phyloP scores from a whole-genome alignment of 2,888 invertebrate species.

The Beris chalybata region DNA sequence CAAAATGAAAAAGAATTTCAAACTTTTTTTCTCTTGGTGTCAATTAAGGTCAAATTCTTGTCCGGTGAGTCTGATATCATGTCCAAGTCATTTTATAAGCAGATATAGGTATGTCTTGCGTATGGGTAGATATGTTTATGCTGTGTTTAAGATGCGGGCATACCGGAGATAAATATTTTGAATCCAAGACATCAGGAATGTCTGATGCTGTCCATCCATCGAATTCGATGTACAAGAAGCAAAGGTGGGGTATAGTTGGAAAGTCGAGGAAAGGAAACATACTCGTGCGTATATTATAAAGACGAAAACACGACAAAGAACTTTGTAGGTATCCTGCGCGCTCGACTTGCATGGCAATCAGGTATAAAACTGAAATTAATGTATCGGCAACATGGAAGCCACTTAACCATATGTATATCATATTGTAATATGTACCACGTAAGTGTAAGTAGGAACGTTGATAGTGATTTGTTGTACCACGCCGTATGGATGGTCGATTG shows the following conservation, averaged over 20 bases:
- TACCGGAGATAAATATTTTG: constrained; percentile 17
- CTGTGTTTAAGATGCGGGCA: constrained; percentile 14
- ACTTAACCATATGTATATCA: constrained; percentile 21
- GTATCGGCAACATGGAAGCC: constrained; percentile 28
- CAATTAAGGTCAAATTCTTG: constrained; percentile 31
- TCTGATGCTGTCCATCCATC: constrained; percentile 16
- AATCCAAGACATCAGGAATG: constrained; percentile 9
- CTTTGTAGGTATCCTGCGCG: no score
- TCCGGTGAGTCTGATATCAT: constrained; percentile 17
- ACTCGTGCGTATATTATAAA: no score
- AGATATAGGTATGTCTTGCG: no score
- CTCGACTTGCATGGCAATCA: constrained; percentile 18
- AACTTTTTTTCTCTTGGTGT: constrained; percentile 14
- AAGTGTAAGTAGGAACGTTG: no score
- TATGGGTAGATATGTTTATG: neutral
- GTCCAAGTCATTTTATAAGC: no score
- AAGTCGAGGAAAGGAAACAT: no score
- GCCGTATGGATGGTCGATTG: constrained; percentile 1
- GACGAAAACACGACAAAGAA: no score
- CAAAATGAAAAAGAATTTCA: neutral
- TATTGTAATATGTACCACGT: no score
- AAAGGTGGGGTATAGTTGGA: no score
- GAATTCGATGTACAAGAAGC: no score
- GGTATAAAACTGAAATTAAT: constrained; percentile 27
- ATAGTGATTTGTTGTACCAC: no score